Conservation (phyloP, 2,797 vertebrate species). For the Carcharodon carcharias region DNA sequence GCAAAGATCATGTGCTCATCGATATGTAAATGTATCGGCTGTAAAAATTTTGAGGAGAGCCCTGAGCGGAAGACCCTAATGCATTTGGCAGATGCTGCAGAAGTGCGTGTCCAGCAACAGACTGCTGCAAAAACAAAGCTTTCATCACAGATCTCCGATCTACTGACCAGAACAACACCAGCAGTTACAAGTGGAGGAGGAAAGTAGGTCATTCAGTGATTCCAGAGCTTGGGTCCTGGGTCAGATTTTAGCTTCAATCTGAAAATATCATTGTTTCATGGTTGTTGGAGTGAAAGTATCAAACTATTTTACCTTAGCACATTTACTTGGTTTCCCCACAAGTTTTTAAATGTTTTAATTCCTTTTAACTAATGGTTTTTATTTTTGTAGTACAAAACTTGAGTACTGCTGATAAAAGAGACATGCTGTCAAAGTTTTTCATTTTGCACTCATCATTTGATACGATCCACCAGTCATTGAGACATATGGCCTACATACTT, state of each 20-base stretch:
- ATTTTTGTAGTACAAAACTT: no score
- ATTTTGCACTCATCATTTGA: no score
- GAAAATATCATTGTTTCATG: not conserved
- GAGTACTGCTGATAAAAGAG: no score
- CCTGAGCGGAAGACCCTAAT: conserved; percentile 93
- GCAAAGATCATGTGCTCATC: conserved; percentile 99
- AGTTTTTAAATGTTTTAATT: not conserved
- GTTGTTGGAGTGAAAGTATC: not conserved
- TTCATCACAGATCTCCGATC: conserved; percentile 93
- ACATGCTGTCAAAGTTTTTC: no score
- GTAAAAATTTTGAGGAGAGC: conserved; percentile 98
- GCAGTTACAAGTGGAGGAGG: conserved; percentile 80
- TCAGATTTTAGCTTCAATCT: not conserved
- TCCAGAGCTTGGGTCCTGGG: not conserved
- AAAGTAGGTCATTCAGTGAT: conserved; percentile 64
- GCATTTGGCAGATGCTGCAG: conserved; percentile 94
- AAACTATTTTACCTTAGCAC: not conserved
- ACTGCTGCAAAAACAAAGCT: conserved; percentile 95
- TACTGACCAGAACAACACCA: conserved; percentile 82
- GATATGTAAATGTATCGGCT: conserved; percentile 95
- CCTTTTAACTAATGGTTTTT: not conserved
- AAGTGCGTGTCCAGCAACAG: conserved; percentile 94
- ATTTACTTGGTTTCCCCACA: not conserved
- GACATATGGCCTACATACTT: no score
- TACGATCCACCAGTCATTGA: no score